phyloP scores from a whole-genome alignment of 2,797 vertebrate species.

The Enteromius unitaeniatus region DNA sequence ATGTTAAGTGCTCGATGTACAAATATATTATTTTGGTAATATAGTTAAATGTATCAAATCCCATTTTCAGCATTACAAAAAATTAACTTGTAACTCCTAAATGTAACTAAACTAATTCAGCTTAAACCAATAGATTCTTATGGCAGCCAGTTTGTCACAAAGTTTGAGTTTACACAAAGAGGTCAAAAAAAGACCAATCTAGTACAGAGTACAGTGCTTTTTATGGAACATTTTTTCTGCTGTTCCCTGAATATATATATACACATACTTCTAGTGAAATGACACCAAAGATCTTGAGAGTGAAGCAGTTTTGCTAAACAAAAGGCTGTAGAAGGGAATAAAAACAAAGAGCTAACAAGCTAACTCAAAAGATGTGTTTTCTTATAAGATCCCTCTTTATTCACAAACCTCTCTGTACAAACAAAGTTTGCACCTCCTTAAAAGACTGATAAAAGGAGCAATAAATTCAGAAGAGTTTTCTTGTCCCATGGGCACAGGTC shows the following conservation, averaged over 20 bases:
- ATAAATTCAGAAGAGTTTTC: constrained; percentile 48
- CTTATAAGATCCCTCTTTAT: constrained; percentile 14
- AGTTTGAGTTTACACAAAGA: constrained; percentile 25
- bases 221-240: constrained; percentile 2
- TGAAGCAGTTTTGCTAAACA: neutral
- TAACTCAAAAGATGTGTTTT: constrained; percentile 5
- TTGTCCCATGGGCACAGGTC: constrained; percentile 56
- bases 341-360: constrained; percentile 4
- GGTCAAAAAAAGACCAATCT: constrained; percentile 9
- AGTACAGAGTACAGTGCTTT: neutral
- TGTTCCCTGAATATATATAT: neutral
- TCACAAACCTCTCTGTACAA: constrained; percentile 25
- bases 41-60: neutral
- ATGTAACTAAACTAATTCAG: constrained; percentile 63
- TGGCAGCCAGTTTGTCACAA: constrained; percentile 15
- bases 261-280: constrained; percentile 18
- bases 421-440: constrained; percentile 38
- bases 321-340: constrained; percentile 1
- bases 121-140: constrained; percentile 62
- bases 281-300: neutral
- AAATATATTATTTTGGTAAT: too few species aligned
- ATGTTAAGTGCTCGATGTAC: too few species aligned
- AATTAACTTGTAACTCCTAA: constrained; percentile 34
- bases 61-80: neutral
- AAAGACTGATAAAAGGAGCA: constrained; percentile 45